Conservation (phyloP, 2,797 vertebrate genomes). For the Cyprinella venusta region DNA sequence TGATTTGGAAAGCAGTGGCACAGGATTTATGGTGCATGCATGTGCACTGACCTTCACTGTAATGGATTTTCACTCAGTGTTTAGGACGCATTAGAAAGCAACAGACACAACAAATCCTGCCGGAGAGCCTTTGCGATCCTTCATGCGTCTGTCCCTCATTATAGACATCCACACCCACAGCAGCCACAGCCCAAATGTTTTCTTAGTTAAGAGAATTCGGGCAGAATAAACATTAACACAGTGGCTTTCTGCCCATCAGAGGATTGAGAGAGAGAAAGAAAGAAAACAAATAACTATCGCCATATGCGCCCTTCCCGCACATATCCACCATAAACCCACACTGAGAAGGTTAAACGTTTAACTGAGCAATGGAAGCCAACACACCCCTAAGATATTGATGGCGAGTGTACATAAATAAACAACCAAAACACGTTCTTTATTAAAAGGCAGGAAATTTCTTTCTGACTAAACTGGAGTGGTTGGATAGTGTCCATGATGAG, state of each 20-base stretch:
- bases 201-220: slow-evolving; percentile 49
- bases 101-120: slow-evolving; percentile 13
- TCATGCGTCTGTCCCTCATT: slow-evolving; percentile 41
- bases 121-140: neutral
- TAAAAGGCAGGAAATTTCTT: slow-evolving; percentile 6
- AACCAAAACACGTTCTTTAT: neutral
- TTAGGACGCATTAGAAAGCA: slow-evolving; percentile 10
- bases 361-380: slow-evolving; percentile 33
- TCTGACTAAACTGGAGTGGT: neutral
- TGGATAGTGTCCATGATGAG: neutral
- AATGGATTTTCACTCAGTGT: slow-evolving; percentile 40
- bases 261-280: neutral
- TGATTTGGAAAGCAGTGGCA: slow-evolving; percentile 32
- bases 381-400: slow-evolving; percentile 34
- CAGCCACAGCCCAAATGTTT: slow-evolving; percentile 46
- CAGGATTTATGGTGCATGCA: slow-evolving; percentile 16
- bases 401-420: slow-evolving; percentile 24
- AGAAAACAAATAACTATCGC: slow-evolving; percentile 54
- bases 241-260: slow-evolving; percentile 50
- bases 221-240: slow-evolving; percentile 60
- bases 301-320: slow-evolving; percentile 54
- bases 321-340: slow-evolving; percentile 50
- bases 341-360: slow-evolving; percentile 44
- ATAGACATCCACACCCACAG: slow-evolving; percentile 43
- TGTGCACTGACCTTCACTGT: neutral